These are phyloP conservation scores for Euura lappo DNA, from an alignment of 1,140 invertebrate species.

Conservation along the genomic window DNA sequence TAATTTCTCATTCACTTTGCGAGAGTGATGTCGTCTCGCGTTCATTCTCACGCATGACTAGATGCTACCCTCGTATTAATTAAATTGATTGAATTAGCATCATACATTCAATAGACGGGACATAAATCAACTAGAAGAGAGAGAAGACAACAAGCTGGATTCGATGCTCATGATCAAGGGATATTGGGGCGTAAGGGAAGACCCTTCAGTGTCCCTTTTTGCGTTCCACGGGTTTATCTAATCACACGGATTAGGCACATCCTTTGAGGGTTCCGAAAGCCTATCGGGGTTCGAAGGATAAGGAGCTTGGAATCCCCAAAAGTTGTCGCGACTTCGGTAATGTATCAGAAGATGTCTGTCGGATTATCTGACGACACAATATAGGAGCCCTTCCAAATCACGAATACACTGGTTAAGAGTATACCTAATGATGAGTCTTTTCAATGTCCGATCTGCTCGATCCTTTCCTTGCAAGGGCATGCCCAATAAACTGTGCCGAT, in stretches of 20 bases:
- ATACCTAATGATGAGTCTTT: background rate
- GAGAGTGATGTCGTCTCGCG: too few species aligned
- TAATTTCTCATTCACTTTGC: too few species aligned
- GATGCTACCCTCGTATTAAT: background rate
- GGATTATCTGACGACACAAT: background rate
- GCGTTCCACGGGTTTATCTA: background rate
- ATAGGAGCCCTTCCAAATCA: background rate
- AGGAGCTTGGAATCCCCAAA: background rate
- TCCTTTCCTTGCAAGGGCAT: background rate
- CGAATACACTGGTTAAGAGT: too few species aligned
- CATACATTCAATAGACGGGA: too few species aligned
- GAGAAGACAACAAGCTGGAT: background rate
- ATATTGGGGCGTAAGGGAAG: background rate
- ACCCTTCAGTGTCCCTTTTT: background rate
- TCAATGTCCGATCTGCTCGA: background rate
- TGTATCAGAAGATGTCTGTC: slow-evolving; percentile 1
- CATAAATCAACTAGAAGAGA: background rate
- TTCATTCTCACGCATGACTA: too few species aligned
- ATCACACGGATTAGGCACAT: background rate
- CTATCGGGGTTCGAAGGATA: background rate
- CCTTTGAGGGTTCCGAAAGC: background rate
- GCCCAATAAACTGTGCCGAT: background rate
- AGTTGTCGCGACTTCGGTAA: background rate
- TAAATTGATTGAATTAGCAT: background rate
- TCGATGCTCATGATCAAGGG: background rate